Conservation (phyloP, 2,888 invertebrate genomes). For the Apamea sordens region DNA sequence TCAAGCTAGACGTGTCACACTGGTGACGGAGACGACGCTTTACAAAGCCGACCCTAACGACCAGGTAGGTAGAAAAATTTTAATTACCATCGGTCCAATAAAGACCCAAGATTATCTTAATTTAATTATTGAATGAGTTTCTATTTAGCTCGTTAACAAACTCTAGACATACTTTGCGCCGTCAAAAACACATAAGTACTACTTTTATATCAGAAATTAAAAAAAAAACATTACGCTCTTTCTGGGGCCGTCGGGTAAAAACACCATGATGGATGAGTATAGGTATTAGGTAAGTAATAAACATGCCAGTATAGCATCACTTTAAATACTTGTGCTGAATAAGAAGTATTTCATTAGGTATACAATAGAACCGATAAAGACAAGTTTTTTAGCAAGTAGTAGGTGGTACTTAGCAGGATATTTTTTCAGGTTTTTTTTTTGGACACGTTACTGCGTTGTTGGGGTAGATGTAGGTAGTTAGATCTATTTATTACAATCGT, state of each 20-base stretch:
- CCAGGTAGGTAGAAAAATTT: conserved; percentile 2
- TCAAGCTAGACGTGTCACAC: not conserved
- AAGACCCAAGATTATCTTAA: conserved; percentile 40
- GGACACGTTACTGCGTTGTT: not conserved
- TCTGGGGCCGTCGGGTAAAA: not conserved
- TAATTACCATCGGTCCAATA: conserved; percentile 45
- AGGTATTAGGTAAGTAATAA: not conserved
- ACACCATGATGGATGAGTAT: not conserved
- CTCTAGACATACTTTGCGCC: not conserved
- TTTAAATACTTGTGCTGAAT: not conserved
- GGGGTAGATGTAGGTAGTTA: too few relatives aligned
- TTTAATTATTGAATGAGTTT: conserved; percentile 29
- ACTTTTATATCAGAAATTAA: not conserved
- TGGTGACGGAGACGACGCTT: not conserved
- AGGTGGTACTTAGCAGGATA: not conserved
- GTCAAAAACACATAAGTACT: not conserved
- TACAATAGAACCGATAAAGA: not conserved
- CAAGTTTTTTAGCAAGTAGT: not conserved
- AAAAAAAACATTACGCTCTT: not conserved
- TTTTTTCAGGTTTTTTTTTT: not conserved
- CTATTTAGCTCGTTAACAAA: not conserved
- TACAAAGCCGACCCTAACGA: not conserved
- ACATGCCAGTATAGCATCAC: not conserved
- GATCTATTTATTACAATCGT: not conserved
- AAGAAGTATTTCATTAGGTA: not conserved